Evolutionary conservation across 2,113 vertebrate species (phyloP), one percentile per base, ranked within the genome.

Genomic region (Labeo catla): DNA sequence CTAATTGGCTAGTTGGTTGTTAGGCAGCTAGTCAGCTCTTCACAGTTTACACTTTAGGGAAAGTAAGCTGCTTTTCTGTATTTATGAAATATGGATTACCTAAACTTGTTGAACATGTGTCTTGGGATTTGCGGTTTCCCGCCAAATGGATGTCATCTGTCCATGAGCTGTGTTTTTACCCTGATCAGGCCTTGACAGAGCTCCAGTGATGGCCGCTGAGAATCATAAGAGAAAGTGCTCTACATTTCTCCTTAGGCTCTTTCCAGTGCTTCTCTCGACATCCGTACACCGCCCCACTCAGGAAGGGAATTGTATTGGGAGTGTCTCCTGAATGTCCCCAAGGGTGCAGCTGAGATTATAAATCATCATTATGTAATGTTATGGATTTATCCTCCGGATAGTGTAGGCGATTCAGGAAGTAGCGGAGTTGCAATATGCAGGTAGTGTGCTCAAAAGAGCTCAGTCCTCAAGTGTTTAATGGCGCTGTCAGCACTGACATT

Each of bases 351-450:
- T 80, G 50, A 66, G 81, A 80, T 72, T 61, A 72, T 82, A 87
- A 89, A 88, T 89, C 83, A 87, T 90, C 28, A 54, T 76, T 83
- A 84, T 85, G 63, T 72, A 85, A 34, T 81, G 86, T 84, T 86
- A 87, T 90, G 57, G 76, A 73, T 90, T 84, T 84, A 83, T 86
- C 79, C 80, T 87, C 76, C n/a, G 72, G 83, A 86, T 85, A 79
- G 45, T 86, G 66, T 73, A 89, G 78, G 52, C 85, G 76, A 82
- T 76, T 76, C 78, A 59, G 66, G 21, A 61, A 84, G 72, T 12
- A 65, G 77, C 59, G 19, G 66, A 28, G 73, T 74, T 28, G 50
- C 57, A 19, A 13, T 65, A 59, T 74, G 54, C 57, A 80, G 84
- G 45, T 78, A 49, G 34, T 78, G 66, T 45, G 50, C 28, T 84